Conservation (phyloP, 1,140 invertebrate species). For the Drosophila guanche region DNA sequence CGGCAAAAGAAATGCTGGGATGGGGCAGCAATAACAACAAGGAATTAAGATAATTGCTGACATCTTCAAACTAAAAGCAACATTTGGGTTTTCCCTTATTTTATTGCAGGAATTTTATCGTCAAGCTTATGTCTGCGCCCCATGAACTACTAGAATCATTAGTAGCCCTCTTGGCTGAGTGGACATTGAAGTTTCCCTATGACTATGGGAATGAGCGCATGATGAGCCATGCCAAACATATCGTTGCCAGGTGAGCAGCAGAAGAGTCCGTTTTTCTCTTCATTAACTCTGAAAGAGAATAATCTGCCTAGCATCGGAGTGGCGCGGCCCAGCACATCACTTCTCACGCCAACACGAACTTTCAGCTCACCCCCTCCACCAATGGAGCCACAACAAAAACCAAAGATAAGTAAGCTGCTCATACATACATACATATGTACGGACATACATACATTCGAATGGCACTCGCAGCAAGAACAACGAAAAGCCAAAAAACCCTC, state of each 20-base stretch:
- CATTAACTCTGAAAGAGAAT: no score
- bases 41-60: slow-evolving; percentile 32
- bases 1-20: slow-evolving; percentile 17
- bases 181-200: slow-evolving; percentile 86
- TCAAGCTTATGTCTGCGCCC: slow-evolving; percentile 80
- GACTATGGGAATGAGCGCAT: slow-evolving; percentile 87
- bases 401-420: no score
- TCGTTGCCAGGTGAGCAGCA: slow-evolving; percentile 77
- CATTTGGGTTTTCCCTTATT: neutral
- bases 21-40: slow-evolving; percentile 7
- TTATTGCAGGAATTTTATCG: slow-evolving; percentile 76
- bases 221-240: slow-evolving; percentile 85
- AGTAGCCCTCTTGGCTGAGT: slow-evolving; percentile 76
- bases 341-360: no score
- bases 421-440: no score
- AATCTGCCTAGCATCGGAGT: no score
- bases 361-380: no score
- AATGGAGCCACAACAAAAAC: no score
- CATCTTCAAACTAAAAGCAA: slow-evolving; percentile 6
- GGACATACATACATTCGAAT: no score
- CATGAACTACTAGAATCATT: slow-evolving; percentile 79
- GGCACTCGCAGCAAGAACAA: no score
- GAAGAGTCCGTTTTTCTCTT: slow-evolving; percentile 2
- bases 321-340: no score
- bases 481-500: no score